phyloP scores from a whole-genome alignment of 2,888 invertebrate species.

The Allophyes oxyacanthae region DNA sequence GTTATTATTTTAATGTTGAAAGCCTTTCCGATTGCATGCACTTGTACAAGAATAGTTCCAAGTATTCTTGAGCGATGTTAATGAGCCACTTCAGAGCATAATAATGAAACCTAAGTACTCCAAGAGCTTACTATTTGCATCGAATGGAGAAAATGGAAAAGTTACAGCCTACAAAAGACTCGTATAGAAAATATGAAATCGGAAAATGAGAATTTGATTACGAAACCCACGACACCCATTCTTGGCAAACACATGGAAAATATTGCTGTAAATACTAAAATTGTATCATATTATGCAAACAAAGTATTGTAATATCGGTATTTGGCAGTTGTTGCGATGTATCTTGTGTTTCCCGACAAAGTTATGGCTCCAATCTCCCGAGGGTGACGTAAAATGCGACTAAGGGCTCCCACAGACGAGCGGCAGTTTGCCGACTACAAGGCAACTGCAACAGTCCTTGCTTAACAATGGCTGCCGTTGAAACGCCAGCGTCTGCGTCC shows the following conservation, averaged over 20 bases:
- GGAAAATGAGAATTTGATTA: conserved; percentile 41
- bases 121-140: conserved; percentile 17
- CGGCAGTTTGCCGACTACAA: too few relatives aligned
- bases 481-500: too few relatives aligned
- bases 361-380: too few relatives aligned
- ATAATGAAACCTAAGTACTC: conserved; percentile 16
- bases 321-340: too few relatives aligned
- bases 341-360: too few relatives aligned
- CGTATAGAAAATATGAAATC: conserved; percentile 19
- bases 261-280: not conserved
- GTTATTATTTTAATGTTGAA: conserved; percentile 7
- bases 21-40: conserved; percentile 3
- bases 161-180: conserved; percentile 10
- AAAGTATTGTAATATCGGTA: too few relatives aligned
- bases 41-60: conserved; percentile 21
- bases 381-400: too few relatives aligned
- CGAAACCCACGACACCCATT: conserved; percentile 20
- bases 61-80: conserved; percentile 14
- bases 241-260: conserved; percentile 13
- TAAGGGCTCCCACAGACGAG: too few relatives aligned
- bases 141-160: conserved; percentile 15
- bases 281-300: not conserved
- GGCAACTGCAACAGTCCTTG: too few relatives aligned
- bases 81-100: conserved; percentile 18
- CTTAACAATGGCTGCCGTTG: too few relatives aligned